Conservation (phyloP, 2,888 invertebrate species). For the Conus canariensis region DNA sequence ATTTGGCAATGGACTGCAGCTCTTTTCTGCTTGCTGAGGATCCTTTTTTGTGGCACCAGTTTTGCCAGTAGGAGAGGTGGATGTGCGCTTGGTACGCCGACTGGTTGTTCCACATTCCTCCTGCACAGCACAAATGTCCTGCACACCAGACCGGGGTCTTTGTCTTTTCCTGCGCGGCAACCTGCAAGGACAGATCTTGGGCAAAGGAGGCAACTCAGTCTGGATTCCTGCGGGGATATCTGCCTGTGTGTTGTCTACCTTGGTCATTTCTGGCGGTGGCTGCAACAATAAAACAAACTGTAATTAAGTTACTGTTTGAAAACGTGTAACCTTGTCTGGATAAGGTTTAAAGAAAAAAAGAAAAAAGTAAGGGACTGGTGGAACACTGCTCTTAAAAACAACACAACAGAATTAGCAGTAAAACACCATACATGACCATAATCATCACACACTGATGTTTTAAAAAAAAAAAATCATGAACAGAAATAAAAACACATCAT, state of each 20-base stretch:
- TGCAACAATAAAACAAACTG: neutral
- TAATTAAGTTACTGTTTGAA: too few species aligned
- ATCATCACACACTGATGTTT: too few species aligned
- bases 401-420: too few species aligned
- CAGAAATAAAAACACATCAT: too few species aligned
- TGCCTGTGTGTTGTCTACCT: neutral
- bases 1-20: neutral
- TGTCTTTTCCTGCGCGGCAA: neutral
- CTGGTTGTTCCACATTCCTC: neutral
- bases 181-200: neutral
- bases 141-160: neutral
- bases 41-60: too few species aligned
- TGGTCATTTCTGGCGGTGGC: neutral
- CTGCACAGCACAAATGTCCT: neutral
- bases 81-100: neutral
- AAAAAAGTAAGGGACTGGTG: too few species aligned
- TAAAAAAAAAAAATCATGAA: too few species aligned
- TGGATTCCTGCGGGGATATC: neutral
- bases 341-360: too few species aligned
- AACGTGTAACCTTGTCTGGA: neutral
- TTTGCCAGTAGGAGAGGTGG: neutral
- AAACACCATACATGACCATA: too few species aligned
- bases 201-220: conserved; percentile 26
- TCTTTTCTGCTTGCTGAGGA: neutral
- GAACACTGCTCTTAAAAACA: too few species aligned